These are phyloP conservation scores for Sisyra terminalis DNA, from an alignment of 2,888 invertebrate species.

Conservation along the genomic window DNA sequence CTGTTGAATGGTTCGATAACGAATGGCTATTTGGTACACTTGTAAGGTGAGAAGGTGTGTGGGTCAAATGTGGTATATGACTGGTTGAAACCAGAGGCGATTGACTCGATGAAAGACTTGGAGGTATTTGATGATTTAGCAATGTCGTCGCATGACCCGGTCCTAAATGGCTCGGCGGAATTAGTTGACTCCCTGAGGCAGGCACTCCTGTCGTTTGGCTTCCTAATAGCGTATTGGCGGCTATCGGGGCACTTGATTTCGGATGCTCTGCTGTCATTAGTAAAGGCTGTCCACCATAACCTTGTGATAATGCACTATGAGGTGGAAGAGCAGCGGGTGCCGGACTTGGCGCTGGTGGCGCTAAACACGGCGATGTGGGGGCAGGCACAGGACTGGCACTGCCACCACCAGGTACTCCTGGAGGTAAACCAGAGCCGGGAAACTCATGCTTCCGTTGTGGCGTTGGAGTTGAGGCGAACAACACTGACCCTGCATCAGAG, in stretches of 20 bases:
- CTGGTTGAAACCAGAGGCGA: neutral
- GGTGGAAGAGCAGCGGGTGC: conserved; percentile 52
- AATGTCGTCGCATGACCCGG: conserved; percentile 4
- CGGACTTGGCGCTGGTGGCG: conserved; percentile 50
- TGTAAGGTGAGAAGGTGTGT: conserved; percentile 1
- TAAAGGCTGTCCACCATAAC: conserved; percentile 20
- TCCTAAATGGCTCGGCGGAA: conserved; percentile 4
- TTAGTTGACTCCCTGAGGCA: conserved; percentile 1
- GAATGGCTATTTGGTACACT: neutral
- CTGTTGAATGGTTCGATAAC: neutral
- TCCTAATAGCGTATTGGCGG: conserved; percentile 25
- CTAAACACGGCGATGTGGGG: conserved; percentile 42
- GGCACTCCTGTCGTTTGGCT: neutral
- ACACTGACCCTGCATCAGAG: conserved; percentile 59
- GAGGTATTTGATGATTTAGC: conserved; percentile 5
- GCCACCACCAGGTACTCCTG: conserved; percentile 39
- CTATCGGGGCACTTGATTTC: conserved; percentile 12
- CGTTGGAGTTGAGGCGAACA: conserved; percentile 50
- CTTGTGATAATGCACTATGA: conserved; percentile 42
- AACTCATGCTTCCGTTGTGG: conserved; percentile 48
- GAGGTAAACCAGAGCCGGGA: conserved; percentile 35
- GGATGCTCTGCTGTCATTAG: conserved; percentile 9
- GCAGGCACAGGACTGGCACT: conserved; percentile 45
- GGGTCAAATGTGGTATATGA: neutral
- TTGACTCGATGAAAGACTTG: conserved; percentile 3